phyloP scores from a whole-genome alignment of 1,140 invertebrate species.

The Drosophila sproati region DNA sequence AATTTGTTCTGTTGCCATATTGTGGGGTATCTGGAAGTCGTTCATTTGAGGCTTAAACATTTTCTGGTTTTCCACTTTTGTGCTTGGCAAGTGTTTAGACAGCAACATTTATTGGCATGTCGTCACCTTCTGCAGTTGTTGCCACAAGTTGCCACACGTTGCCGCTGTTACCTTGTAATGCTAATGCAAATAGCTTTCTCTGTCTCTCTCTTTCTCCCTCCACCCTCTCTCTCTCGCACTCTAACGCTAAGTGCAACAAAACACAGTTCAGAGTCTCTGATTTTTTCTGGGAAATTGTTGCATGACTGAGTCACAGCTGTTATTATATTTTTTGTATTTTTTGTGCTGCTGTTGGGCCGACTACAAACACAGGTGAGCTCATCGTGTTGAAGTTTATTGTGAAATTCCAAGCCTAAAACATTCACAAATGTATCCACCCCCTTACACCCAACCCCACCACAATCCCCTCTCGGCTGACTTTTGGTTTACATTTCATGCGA shows the following conservation, averaged over 20 bases:
- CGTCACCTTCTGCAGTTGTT: constrained; percentile 18
- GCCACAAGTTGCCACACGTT: constrained; percentile 27
- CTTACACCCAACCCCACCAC: neutral
- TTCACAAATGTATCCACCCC: constrained; percentile 17
- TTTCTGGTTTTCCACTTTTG: constrained; percentile 1
- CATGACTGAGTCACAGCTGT: constrained; percentile 59
- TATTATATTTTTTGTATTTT: neutral
- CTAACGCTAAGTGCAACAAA: constrained; percentile 64
- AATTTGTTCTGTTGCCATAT: neutral
- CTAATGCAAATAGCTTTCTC: constrained; percentile 27
- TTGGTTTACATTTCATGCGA: constrained; percentile 58
- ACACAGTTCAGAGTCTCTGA: constrained; percentile 14
- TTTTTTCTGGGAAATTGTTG: constrained; percentile 60
- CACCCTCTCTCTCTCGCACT: no score
- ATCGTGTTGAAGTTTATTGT: constrained; percentile 24
- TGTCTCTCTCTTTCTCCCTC: no score
- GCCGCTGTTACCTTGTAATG: constrained; percentile 6
- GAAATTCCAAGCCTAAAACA: constrained; percentile 24
- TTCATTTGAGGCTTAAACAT: constrained; percentile 13
- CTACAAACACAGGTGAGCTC: constrained; percentile 29
- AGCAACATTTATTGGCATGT: constrained; percentile 38
- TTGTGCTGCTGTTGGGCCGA: constrained; percentile 1
- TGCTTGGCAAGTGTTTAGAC: constrained; percentile 15
- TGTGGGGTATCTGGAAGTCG: neutral
- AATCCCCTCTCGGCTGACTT: constrained; percentile 8